Percentiles rank a stretch among this genome's conserved stretches.
phyloP scores from a whole-genome alignment of 1,140 invertebrate species.

The Drosophila sproati region DNA sequence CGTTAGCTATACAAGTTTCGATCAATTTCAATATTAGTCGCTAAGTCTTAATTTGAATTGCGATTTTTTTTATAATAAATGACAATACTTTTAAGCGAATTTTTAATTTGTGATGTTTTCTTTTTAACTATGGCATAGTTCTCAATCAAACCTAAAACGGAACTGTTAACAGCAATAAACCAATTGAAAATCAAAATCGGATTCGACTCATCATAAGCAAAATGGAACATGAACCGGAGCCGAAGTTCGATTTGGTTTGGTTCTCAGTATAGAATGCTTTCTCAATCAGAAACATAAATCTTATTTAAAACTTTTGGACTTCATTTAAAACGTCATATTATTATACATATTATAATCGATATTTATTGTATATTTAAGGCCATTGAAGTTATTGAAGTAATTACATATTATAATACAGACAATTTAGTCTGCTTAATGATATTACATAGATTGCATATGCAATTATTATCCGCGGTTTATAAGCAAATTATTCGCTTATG shows the following conservation, averaged over 20 bases:
- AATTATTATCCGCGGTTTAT: not conserved
- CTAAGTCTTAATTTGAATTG: slow-evolving; percentile 45
- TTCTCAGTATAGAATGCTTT: too few relatives aligned
- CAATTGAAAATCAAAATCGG: too few relatives aligned
- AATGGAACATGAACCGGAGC: too few relatives aligned
- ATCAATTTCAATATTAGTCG: slow-evolving; percentile 50
- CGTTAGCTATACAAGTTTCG: slow-evolving; percentile 30
- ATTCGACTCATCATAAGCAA: too few relatives aligned
- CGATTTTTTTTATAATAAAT: slow-evolving; percentile 69
- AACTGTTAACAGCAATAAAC: too few relatives aligned
- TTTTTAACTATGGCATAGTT: too few relatives aligned
- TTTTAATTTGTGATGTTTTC: not conserved
- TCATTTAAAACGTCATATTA: too few relatives aligned
- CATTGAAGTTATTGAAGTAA: slow-evolving; percentile 11
- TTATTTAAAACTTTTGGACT: too few relatives aligned
- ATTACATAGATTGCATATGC: slow-evolving; percentile 14
- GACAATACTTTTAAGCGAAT: slow-evolving; percentile 71
- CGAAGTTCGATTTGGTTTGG: too few relatives aligned
- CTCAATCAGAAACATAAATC: too few relatives aligned
- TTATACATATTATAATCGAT: not conserved
- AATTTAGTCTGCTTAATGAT: not conserved
- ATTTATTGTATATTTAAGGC: slow-evolving; percentile 22
- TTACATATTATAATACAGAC: not conserved
- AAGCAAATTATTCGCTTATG: slow-evolving; percentile 22
- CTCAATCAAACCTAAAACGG: too few relatives aligned